A percentile compares a stretch with the other conserved stretches of the same genome.
Conservation (phyloP, 2,113 vertebrate genomes). For the Dendrocopos noguchii region DNA sequence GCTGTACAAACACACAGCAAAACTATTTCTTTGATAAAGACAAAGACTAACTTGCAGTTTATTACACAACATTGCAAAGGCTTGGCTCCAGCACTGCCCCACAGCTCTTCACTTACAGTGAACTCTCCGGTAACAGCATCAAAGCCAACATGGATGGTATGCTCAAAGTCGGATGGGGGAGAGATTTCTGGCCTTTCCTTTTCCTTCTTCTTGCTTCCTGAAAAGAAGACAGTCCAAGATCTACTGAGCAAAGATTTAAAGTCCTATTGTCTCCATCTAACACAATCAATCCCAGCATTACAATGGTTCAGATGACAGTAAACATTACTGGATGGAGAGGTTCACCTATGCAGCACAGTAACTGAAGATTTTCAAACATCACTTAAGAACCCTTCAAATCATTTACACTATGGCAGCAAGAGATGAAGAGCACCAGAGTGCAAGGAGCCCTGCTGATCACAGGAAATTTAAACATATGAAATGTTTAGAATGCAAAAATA, state of each 20-base stretch:
- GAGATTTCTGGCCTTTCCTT: conserved; percentile 97
- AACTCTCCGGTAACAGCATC: conserved; percentile 98
- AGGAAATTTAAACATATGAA: not conserved
- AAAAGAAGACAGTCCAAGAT: not conserved
- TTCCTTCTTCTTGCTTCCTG: conserved; percentile 93
- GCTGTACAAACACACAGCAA: not conserved
- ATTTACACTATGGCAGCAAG: not conserved
- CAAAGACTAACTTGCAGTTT: rapidly evolving
- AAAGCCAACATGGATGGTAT: conserved; percentile 97
- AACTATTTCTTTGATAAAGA: not conserved
- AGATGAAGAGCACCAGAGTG: not conserved
- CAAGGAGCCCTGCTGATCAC: not conserved
- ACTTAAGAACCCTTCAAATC: not conserved
- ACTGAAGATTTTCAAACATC: not conserved
- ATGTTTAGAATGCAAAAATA: not conserved
- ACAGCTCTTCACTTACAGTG: conserved; percentile 82
- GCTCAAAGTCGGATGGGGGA: conserved; percentile 95
- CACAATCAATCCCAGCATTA: not conserved
- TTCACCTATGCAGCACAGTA: not conserved
- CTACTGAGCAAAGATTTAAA: not conserved
- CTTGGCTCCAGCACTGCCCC: not conserved
- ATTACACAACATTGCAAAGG: not conserved
- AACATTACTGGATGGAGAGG: not conserved
- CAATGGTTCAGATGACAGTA: not conserved
- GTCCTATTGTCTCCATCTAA: not conserved